Percentiles rank a stretch among this genome's conserved stretches.
These are phyloP conservation scores for Elysia chlorotica DNA, from an alignment of 1,140 invertebrate genomes.

Conservation along the genomic window DNA sequence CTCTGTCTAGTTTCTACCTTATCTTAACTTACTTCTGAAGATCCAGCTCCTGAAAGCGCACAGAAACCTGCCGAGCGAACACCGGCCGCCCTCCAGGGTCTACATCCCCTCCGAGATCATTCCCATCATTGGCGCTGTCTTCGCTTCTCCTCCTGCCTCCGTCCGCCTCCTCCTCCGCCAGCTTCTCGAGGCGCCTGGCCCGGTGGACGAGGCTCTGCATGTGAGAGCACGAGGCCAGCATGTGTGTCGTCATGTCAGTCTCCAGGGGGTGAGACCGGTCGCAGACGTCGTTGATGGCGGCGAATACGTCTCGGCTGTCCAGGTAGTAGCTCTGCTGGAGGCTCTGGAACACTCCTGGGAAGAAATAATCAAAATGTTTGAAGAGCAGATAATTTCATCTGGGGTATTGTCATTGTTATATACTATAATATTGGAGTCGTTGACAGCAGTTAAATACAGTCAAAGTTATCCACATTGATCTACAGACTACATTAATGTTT, in stretches of 20 bases:
- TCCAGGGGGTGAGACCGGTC: constrained; percentile 71
- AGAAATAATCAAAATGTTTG: neutral
- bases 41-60: constrained; percentile 45
- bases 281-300: constrained; percentile 75
- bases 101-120: no score
- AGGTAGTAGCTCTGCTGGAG: constrained; percentile 69
- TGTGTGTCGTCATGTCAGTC: constrained; percentile 76
- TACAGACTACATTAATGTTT: neutral
- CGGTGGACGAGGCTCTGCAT: constrained; percentile 40
- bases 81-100: no score
- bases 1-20: no score
- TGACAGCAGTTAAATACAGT: neutral
- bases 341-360: constrained; percentile 55
- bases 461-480: neutral
- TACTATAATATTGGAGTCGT: no score
- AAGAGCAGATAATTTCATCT: neutral
- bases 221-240: constrained; percentile 62
- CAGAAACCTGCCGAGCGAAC: constrained; percentile 32
- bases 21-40: no score
- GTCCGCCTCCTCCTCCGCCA: constrained; percentile 19
- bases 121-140: no score
- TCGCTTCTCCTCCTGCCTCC: constrained; percentile 16
- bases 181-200: constrained; percentile 19
- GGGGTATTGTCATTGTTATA: neutral
- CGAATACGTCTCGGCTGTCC: constrained; percentile 71